Evolutionary conservation across 2,797 vertebrate species (phyloP).

Genomic region (Poecile montanus): DNA sequence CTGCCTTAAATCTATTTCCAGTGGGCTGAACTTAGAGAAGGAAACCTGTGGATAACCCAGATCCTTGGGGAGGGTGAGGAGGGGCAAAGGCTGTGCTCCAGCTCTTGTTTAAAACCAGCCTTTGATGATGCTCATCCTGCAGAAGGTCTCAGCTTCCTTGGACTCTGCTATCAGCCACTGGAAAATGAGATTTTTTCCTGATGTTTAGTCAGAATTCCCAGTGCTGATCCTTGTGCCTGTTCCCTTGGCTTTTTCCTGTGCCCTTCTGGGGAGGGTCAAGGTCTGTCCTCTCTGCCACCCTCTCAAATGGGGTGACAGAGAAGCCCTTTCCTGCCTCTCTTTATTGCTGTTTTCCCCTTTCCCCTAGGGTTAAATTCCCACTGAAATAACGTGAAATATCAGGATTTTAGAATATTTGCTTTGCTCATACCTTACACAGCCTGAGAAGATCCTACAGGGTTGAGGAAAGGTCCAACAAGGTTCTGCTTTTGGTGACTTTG

Average conservation of each 20-base stretch:
- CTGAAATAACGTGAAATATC: accelerated
- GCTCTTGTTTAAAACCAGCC: neutral
- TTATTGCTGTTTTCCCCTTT: neutral
- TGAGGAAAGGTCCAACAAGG: neutral
- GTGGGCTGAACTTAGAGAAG: neutral
- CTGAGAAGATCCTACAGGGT: neutral
- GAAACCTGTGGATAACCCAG: neutral
- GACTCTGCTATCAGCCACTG: neutral
- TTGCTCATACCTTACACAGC: accelerated
- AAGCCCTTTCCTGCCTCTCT: neutral
- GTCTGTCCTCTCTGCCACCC: neutral
- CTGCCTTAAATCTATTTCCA: neutral
- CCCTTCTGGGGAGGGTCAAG: neutral
- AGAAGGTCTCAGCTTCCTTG: neutral
- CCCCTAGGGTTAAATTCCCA: neutral
- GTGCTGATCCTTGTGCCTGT: neutral
- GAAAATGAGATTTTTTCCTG: neutral
- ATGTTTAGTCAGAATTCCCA: neutral
- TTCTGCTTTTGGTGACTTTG: neutral
- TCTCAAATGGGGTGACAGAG: neutral
- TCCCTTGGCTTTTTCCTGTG: neutral
- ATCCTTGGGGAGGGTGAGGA: neutral
- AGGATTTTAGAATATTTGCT: neutral
- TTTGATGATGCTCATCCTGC: neutral
- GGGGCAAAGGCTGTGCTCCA: neutral